phyloP scores from a whole-genome alignment of 2,113 vertebrate genomes.

The Macaca fascicularis region DNA sequence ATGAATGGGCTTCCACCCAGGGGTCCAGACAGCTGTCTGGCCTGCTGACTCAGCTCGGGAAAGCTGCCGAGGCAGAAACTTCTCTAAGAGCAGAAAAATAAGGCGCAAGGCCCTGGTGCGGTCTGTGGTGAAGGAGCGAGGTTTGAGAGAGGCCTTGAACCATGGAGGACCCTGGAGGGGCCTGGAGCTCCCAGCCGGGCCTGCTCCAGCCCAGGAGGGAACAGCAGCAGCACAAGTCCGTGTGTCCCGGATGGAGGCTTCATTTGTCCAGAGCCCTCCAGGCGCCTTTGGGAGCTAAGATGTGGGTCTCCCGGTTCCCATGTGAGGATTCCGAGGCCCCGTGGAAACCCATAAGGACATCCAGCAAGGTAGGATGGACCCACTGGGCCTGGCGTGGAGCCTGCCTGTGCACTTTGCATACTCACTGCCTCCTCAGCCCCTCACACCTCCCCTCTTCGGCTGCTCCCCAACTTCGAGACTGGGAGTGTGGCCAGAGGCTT shows the following conservation, averaged over 20 bases:
- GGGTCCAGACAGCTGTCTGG: background rate
- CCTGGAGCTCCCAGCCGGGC: too few species aligned
- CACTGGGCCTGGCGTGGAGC: background rate
- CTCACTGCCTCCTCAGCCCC: fast-evolving
- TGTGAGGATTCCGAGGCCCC: background rate
- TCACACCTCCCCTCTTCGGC: background rate
- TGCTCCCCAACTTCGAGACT: background rate
- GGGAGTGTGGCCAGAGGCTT: background rate
- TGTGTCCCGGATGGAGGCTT: fast-evolving
- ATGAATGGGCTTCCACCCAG: fast-evolving
- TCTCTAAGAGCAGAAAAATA: background rate
- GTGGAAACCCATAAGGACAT: too few species aligned
- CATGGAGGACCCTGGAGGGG: background rate
- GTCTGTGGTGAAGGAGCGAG: too few species aligned
- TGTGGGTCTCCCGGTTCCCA: background rate
- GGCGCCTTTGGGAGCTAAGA: background rate
- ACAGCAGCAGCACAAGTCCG: background rate
- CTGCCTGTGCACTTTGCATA: background rate
- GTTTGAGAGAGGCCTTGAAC: background rate
- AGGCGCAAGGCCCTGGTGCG: too few species aligned
- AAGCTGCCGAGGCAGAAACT: background rate
- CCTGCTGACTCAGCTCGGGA: background rate
- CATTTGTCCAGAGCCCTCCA: background rate
- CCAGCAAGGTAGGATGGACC: background rate
- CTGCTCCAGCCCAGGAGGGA: background rate